These are phyloP conservation scores for Drosophila biarmipes DNA, from an alignment of 1,140 invertebrate species.

Conservation along the genomic window DNA sequence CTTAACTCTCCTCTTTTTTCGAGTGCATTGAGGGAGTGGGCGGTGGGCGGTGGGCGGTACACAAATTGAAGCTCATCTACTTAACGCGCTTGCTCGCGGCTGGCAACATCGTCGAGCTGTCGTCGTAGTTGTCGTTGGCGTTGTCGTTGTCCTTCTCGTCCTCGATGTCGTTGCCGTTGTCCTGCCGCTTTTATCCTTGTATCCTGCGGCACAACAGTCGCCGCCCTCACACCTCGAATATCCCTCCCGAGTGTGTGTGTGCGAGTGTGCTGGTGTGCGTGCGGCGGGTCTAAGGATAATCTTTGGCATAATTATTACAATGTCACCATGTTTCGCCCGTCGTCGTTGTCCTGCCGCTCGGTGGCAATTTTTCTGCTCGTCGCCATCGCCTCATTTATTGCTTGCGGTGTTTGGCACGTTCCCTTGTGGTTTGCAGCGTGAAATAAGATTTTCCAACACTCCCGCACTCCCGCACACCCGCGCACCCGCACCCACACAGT, in stretches of 20 bases:
- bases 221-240: constrained; percentile 46
- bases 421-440: constrained; percentile 81
- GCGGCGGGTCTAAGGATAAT: constrained; percentile 74
- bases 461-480: background rate
- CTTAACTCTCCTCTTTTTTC: background rate
- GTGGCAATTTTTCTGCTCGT: constrained; percentile 76
- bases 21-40: constrained; percentile 12
- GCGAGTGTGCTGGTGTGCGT: constrained; percentile 19
- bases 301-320: constrained; percentile 83
- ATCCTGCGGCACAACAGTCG: constrained; percentile 71
- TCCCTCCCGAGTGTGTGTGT: background rate
- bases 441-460: constrained; percentile 73
- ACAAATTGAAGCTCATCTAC: constrained; percentile 81
- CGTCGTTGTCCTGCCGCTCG: constrained; percentile 37
- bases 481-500: background rate
- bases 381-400: constrained; percentile 78
- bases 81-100: constrained; percentile 79
- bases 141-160: constrained; percentile 8
- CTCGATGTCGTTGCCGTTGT: constrained; percentile 42
- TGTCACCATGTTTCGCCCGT: constrained; percentile 78
- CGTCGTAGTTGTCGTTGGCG: constrained; percentile 17
- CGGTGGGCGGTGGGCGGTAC: constrained; percentile 47
- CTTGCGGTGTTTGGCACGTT: constrained; percentile 80
- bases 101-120: constrained; percentile 65
- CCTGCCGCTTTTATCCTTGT: constrained; percentile 72